Percentiles rank a stretch among this genome's conserved stretches.
Conservation (phyloP, 92 coral and sea anemone genomes). For the Porites rus region DNA sequence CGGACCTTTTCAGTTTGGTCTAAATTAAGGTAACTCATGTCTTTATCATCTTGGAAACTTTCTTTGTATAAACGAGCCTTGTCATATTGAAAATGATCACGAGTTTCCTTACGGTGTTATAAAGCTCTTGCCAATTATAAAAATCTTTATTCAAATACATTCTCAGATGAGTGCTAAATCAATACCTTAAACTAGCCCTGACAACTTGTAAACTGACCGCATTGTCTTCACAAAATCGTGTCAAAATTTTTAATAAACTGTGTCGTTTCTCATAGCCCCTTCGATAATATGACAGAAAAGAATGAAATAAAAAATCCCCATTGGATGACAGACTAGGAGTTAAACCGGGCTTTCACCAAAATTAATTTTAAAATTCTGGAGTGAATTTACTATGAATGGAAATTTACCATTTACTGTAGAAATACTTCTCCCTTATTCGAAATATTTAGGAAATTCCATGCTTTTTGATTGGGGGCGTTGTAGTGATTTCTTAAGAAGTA, state of each 20-base stretch:
- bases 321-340: background rate
- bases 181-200: background rate
- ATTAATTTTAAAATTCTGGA: background rate
- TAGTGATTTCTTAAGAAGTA: too few species aligned
- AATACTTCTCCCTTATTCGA: background rate
- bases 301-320: background rate
- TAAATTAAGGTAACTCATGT: background rate
- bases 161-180: background rate
- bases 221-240: slow-evolving; percentile 2
- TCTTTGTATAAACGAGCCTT: background rate
- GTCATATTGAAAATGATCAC: background rate
- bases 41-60: background rate
- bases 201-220: slow-evolving; percentile 5
- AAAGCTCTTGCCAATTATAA: slow-evolving; percentile 3
- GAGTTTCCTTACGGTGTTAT: slow-evolving; percentile 8
- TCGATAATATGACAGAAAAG: background rate
- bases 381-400: background rate
- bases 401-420: too few species aligned
- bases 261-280: background rate
- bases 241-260: background rate
- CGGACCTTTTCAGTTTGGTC: too few species aligned
- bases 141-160: slow-evolving; percentile 5
- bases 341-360: background rate
- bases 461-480: too few species aligned
- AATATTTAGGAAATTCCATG: too few species aligned